Conservation (phyloP, 2,888 invertebrate species). For the Calameuta idolon region DNA sequence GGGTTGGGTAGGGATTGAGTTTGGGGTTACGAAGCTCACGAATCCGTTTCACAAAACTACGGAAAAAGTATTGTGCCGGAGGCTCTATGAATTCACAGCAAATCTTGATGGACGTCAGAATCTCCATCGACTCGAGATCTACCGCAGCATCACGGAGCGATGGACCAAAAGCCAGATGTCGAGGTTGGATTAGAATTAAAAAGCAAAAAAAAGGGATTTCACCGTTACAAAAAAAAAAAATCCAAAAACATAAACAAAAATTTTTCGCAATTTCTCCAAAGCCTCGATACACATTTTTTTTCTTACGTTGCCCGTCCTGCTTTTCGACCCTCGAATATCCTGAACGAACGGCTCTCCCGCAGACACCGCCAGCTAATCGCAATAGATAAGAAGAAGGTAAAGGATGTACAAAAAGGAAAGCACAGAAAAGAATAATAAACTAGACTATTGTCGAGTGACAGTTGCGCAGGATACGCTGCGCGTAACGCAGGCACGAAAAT, state of each 20-base stretch:
- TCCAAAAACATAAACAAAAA: too few relatives aligned
- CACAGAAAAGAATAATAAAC: not conserved
- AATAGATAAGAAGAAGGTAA: constrained; percentile 11
- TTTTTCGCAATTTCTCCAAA: too few relatives aligned
- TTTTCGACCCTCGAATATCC: too few relatives aligned
- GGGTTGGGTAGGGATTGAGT: constrained; percentile 2
- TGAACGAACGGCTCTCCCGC: too few relatives aligned
- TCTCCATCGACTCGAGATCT: too few relatives aligned
- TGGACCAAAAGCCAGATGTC: not conserved
- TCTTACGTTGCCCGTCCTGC: too few relatives aligned
- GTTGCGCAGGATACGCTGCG: constrained; percentile 37
- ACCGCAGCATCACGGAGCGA: too few relatives aligned
- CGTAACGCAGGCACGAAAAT: constrained; percentile 37
- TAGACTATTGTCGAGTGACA: constrained; percentile 36
- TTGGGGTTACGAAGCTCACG: not conserved
- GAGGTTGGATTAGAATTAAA: not conserved
- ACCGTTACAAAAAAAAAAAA: too few relatives aligned
- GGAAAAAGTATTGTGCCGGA: not conserved
- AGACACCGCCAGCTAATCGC: not conserved
- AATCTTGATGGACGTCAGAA: constrained; percentile 56
- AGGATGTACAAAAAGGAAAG: not conserved
- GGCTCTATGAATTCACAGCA: constrained; percentile 25
- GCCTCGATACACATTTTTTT: too few relatives aligned
- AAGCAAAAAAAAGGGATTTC: not conserved
- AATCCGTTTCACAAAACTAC: constrained; percentile 6